phyloP scores from a whole-genome alignment of 1,140 invertebrate species.

The Zaprionus davidi region DNA sequence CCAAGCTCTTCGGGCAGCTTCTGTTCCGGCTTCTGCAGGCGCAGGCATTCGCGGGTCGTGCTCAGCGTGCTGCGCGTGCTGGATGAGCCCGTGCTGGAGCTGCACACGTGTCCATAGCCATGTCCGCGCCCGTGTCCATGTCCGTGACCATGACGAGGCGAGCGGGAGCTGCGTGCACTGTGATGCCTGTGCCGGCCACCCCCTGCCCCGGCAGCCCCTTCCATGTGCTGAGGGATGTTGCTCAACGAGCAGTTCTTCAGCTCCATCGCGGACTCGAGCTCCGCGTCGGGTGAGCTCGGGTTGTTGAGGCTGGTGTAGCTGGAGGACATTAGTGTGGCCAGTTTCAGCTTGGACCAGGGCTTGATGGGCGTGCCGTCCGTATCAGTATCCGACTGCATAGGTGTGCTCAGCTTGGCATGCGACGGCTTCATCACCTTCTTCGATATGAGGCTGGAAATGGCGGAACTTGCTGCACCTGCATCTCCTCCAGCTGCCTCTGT shows the following conservation, averaged over 20 bases:
- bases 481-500: background rate
- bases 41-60: constrained; percentile 53
- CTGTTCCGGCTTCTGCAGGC: constrained; percentile 66
- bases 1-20: constrained; percentile 47
- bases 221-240: constrained; percentile 73
- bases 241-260: constrained; percentile 76
- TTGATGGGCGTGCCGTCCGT: constrained; percentile 79
- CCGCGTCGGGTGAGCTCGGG: constrained; percentile 60
- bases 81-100: constrained; percentile 52
- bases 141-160: constrained; percentile 40
- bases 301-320: constrained; percentile 80
- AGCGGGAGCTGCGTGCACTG: constrained; percentile 61
- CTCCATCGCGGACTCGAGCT: constrained; percentile 46
- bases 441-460: constrained; percentile 43
- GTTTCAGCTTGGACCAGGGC: constrained; percentile 83
- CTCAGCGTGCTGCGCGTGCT: constrained; percentile 30
- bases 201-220: constrained; percentile 1
- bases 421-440: constrained; percentile 58
- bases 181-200: constrained; percentile 39
- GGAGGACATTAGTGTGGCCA: constrained; percentile 79
- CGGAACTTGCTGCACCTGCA: background rate
- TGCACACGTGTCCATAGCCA: constrained; percentile 32
- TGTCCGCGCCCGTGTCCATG: constrained; percentile 35
- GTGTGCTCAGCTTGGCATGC: constrained; percentile 40
- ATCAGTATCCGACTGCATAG: constrained; percentile 71